Evolutionary conservation across 1,140 invertebrate species (phyloP).

Genomic region (Potamilus streckersoni): DNA sequence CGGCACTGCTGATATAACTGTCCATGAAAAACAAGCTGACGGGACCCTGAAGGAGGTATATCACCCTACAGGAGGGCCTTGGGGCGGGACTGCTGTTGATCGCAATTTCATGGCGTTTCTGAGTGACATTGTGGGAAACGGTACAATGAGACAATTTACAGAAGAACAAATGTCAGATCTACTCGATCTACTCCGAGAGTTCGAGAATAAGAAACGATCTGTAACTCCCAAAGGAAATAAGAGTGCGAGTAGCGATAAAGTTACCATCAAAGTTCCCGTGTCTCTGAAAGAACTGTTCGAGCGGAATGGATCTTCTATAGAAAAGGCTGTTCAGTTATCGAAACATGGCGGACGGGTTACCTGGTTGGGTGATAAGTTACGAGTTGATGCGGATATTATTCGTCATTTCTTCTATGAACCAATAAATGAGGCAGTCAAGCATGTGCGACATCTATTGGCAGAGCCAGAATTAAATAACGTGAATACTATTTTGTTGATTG

Average conservation of each 20-base stretch:
- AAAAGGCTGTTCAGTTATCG: background rate
- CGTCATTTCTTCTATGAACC: slow-evolving; percentile 16
- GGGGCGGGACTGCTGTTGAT: slow-evolving; percentile 5
- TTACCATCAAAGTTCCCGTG: background rate
- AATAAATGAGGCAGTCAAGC: slow-evolving; percentile 4
- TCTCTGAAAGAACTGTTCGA: background rate
- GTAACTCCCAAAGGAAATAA: slow-evolving; percentile 1
- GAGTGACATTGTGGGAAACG: background rate
- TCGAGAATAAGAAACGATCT: slow-evolving; percentile 13
- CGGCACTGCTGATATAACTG: slow-evolving; percentile 9
- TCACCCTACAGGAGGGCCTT: background rate
- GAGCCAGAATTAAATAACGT: slow-evolving; percentile 7
- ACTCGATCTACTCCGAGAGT: slow-evolving; percentile 16
- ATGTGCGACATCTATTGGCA: slow-evolving; percentile 1
- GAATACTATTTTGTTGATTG: slow-evolving; percentile 15
- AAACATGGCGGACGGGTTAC: background rate
- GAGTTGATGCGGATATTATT: slow-evolving; percentile 13
- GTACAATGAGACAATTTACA: background rate
- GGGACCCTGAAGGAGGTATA: slow-evolving; percentile 3
- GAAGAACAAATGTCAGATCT: slow-evolving; percentile 13
- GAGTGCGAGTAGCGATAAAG: background rate
- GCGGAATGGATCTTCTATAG: background rate
- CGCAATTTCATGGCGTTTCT: slow-evolving; percentile 2
- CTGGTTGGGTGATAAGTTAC: background rate
- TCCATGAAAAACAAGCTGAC: slow-evolving; percentile 6